Base-by-base conservation (phyloP, 2,797 vertebrate species). In the Lacerta viridis region DNA sequence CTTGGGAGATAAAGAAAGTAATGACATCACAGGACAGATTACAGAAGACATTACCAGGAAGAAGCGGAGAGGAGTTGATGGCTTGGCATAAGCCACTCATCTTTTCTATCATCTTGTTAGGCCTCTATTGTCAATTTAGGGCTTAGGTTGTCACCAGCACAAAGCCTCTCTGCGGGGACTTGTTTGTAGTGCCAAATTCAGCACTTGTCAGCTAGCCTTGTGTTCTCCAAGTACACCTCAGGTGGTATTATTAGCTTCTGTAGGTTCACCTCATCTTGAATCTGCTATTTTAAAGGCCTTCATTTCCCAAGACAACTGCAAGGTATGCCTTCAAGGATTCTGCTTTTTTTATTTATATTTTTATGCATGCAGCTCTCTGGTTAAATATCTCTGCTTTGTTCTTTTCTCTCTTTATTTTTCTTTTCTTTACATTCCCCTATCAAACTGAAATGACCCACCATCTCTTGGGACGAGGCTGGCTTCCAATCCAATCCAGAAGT, bases 331-430 rank as follows among this genome's bases (percentile, higher is more conserved):
- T 96, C 96, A 96, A 97, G 96, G 96, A 96, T 97, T 94, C 96
- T 93, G 90, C 93, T 95, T 95, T 97, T 96, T 95, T 97, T 95
- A 97, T 97, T 97, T 97, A 97, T 96, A 87, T 88, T 94, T 96
- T 96, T 96, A 96, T 95, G 95, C 89, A 23, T 95, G 95, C 55
- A 10, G 92, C 92, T 92, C 94, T 96, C 96, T 94, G 41, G 93
- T 91, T 94, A 96, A 96, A 94, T 90, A 94, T 95, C 95, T 90
- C 61, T 85, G 91, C 92, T 94, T 97, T 95, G 95, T 97, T 97
- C 18, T 74, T 36, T 39, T 23, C 96, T 77, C 43, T 55, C 50
- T 55, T 95, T 95, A 93, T 95, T 97, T 96, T 96, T 96, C 95
- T 96, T 93, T 74, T 36, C 20, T 95, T 97, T 96, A 96, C 97